Conservation (phyloP, 1,140 invertebrate species). For the Drosophila parabipectinata region DNA sequence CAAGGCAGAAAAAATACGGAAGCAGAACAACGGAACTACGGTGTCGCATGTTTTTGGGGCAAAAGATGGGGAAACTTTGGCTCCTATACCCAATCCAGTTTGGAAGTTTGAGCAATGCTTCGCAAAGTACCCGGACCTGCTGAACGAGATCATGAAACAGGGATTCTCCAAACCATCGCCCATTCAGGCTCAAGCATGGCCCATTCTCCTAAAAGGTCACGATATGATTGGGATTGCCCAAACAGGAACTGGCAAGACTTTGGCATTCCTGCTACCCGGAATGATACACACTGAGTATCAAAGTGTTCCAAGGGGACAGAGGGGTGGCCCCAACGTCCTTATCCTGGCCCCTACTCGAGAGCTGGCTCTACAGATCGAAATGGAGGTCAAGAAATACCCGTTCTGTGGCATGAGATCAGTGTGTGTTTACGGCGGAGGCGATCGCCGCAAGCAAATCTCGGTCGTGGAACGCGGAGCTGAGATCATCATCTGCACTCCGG, state of each 20-base stretch:
- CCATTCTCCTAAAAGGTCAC: conserved; percentile 91
- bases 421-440: conserved; percentile 94
- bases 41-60: conserved; percentile 85
- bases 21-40: conserved; percentile 89
- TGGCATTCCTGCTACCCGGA: conserved; percentile 95
- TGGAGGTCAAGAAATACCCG: conserved; percentile 93
- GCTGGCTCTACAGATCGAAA: conserved; percentile 95
- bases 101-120: no score
- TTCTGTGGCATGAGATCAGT: conserved; percentile 93
- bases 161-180: no score
- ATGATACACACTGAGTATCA: conserved; percentile 95
- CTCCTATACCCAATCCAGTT: conserved; percentile 87
- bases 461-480: conserved; percentile 90
- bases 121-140: no score
- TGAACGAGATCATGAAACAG: no score
- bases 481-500: conserved; percentile 95
- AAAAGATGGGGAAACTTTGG: conserved; percentile 76
- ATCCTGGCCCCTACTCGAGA: conserved; percentile 96
- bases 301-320: conserved; percentile 86
- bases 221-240: conserved; percentile 97
- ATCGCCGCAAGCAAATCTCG: conserved; percentile 90
- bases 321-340: conserved; percentile 92
- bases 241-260: conserved; percentile 95
- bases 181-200: conserved; percentile 92
- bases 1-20: conserved; percentile 87